phyloP scores from a whole-genome alignment of 2,113 vertebrate species.

The Myotis yumanensis region DNA sequence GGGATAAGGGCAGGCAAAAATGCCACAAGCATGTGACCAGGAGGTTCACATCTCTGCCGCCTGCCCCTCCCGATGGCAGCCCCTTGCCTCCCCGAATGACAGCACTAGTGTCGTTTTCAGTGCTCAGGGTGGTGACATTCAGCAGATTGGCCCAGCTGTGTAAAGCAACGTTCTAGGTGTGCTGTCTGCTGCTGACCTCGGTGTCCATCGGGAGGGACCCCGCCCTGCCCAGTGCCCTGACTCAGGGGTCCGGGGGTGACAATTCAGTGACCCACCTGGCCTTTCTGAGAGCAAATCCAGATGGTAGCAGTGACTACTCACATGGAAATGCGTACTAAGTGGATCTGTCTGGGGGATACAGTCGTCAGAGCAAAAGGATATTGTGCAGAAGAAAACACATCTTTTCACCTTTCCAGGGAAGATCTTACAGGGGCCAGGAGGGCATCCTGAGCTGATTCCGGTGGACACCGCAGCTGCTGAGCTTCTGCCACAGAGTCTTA shows the following conservation, averaged over 20 bases:
- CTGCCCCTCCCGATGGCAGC: rapidly evolving
- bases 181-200: not conserved
- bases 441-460: not conserved
- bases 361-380: not conserved
- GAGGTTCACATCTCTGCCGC: rapidly evolving
- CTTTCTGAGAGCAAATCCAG: not conserved
- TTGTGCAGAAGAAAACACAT: rapidly evolving
- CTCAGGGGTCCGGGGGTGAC: not conserved
- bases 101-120: rapidly evolving
- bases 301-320: too few relatives aligned
- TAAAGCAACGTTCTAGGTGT: not conserved
- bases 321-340: not conserved
- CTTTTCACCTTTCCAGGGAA: not conserved
- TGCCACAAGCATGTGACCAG: not conserved
- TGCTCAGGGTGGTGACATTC: not conserved
- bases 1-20: not conserved
- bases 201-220: too few relatives aligned
- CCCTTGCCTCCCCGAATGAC: rapidly evolving
- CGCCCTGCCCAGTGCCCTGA: not conserved
- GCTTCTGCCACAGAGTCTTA: rapidly evolving
- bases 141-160: not conserved
- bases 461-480: rapidly evolving
- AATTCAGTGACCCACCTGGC: not conserved
- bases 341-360: not conserved
- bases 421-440: not conserved